A percentile compares a stretch with the other conserved stretches of the same genome.
phyloP scores from a whole-genome alignment of 2,113 vertebrate species.

The Nymphicus hollandicus region DNA sequence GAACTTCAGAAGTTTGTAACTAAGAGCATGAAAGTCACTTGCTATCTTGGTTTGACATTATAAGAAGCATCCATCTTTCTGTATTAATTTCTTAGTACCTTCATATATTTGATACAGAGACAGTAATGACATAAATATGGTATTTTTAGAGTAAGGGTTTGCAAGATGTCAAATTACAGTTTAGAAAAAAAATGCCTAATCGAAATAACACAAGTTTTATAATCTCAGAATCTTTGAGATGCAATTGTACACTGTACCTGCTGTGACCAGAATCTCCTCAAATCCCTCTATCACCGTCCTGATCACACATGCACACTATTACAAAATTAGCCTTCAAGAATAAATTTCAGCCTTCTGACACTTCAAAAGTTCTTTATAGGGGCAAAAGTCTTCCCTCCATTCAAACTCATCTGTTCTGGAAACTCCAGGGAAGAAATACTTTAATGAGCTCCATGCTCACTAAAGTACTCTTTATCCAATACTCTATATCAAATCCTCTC shows the following conservation, averaged over 20 bases:
- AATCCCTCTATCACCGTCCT: neutral
- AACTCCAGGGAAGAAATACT: neutral
- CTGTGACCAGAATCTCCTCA: neutral
- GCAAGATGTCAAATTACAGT: neutral
- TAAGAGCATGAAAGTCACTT: neutral
- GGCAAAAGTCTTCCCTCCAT: neutral
- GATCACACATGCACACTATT: neutral
- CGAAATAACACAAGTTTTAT: neutral
- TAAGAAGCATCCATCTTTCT: neutral
- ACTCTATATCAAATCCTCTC: neutral
- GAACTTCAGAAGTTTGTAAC: neutral
- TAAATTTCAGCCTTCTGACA: neutral
- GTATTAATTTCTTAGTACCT: neutral
- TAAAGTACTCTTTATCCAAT: neutral
- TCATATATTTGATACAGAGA: neutral
- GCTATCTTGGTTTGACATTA: neutral
- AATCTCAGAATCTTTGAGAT: neutral
- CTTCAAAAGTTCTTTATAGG: neutral
- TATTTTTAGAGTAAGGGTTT: conserved; percentile 3
- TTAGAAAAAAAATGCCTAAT: neutral
- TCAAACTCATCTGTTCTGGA: neutral
- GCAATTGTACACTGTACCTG: neutral
- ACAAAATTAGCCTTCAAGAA: neutral
- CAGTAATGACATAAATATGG: neutral
- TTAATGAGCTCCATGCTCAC: neutral